Evolutionary conservation across 1,140 invertebrate species (phyloP).

Genomic region (Macrobrachium rosenbergii): DNA sequence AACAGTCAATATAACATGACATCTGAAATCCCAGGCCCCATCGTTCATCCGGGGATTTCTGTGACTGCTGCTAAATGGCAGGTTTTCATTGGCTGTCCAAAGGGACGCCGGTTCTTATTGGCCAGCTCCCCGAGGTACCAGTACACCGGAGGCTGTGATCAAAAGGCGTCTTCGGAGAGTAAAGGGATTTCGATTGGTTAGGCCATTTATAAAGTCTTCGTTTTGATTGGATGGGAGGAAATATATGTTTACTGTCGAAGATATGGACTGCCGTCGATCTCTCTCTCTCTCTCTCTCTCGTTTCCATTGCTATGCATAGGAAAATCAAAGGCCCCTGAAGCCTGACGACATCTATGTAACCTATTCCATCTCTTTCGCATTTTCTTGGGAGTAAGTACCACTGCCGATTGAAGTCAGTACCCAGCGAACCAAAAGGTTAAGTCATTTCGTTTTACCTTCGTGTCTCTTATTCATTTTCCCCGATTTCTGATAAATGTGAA

Average conservation of each 20-base stretch:
- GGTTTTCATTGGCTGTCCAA: constrained; percentile 20
- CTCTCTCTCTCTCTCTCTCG: too few relatives aligned
- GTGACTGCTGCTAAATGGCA: neutral
- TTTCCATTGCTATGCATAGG: too few relatives aligned
- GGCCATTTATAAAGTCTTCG: neutral
- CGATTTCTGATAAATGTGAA: too few relatives aligned
- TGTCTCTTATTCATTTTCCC: too few relatives aligned
- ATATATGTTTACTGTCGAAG: neutral
- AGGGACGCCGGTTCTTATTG: neutral
- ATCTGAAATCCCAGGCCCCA: constrained; percentile 7
- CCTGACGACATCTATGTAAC: too few relatives aligned
- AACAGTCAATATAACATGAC: constrained; percentile 38
- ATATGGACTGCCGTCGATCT: neutral
- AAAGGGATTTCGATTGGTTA: constrained; percentile 19
- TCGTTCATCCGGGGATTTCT: constrained; percentile 7
- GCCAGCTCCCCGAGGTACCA: neutral
- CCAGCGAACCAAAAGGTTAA: too few relatives aligned
- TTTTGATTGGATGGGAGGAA: constrained; percentile 40
- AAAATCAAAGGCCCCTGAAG: too few relatives aligned
- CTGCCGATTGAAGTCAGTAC: neutral
- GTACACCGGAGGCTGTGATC: neutral
- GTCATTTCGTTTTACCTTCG: too few relatives aligned
- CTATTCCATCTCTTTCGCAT: neutral
- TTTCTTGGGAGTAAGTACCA: neutral
- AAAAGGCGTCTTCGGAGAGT: too few relatives aligned